phyloP scores from a whole-genome alignment of 2,113 vertebrate genomes.

The Eidolon helvum region DNA sequence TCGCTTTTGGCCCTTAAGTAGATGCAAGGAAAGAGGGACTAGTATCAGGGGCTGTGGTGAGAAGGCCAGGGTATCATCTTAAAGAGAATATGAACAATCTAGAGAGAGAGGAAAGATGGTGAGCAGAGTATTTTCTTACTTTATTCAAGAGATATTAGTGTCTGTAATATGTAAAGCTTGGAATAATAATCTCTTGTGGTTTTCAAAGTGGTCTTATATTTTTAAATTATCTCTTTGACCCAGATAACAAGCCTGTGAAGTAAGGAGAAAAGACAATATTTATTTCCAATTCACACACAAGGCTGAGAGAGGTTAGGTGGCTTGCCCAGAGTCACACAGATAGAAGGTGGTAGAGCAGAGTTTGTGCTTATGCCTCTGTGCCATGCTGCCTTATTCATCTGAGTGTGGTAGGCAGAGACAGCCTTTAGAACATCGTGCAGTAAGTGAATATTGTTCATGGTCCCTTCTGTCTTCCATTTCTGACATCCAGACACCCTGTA shows the following conservation, averaged over 20 bases:
- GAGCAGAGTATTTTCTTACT: not conserved
- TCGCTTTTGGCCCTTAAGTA: not conserved
- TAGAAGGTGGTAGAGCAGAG: not conserved
- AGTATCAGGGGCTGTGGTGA: not conserved
- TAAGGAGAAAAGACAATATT: not conserved
- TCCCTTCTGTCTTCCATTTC: not conserved
- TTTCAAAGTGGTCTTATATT: not conserved
- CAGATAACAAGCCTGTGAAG: not conserved
- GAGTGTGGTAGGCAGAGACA: not conserved
- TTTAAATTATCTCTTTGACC: slow-evolving; percentile 19
- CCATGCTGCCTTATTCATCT: not conserved
- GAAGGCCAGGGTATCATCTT: not conserved
- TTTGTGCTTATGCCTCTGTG: not conserved
- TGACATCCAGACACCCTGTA: not conserved
- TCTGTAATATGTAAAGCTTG: not conserved
- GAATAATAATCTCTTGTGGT: not conserved
- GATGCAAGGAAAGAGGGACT: not conserved
- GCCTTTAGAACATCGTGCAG: not conserved
- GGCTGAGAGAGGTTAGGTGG: not conserved
- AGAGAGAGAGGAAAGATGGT: not conserved
- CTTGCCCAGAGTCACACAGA: not conserved
- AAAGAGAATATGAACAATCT: not conserved
- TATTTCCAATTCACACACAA: not conserved
- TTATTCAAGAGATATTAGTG: not conserved
- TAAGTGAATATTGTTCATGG: not conserved